A percentile compares a stretch with the other conserved stretches of the same genome.
Conservation (phyloP, 2,113 vertebrate genomes). For the Thermophis baileyi region DNA sequence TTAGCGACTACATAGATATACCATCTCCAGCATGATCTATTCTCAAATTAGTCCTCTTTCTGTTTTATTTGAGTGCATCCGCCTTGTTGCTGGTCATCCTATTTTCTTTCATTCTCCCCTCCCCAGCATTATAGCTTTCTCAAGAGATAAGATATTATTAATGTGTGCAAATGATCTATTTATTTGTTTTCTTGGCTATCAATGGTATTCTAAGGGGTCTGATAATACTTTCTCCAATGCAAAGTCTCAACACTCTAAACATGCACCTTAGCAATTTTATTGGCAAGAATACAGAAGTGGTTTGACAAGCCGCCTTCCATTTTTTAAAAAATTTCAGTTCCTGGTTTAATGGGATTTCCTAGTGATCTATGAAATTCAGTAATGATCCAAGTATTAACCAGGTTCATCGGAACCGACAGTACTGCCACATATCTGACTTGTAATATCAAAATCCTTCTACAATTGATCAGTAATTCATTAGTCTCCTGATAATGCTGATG, state of each 20-base stretch:
- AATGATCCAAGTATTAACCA: background rate
- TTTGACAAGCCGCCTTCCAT: background rate
- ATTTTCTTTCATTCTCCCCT: background rate
- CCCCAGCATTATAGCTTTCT: background rate
- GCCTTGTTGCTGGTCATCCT: background rate
- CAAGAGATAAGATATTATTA: background rate
- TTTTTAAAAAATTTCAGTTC: background rate
- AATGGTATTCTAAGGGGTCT: background rate
- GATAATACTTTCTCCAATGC: background rate
- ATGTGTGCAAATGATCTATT: background rate
- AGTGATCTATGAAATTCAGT: background rate
- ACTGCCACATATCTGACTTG: background rate
- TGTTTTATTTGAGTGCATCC: background rate
- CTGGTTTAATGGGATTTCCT: background rate
- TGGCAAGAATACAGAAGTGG: background rate
- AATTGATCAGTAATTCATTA: background rate
- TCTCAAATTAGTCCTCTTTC: background rate
- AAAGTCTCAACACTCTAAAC: background rate
- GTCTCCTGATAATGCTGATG: background rate
- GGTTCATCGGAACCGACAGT: background rate
- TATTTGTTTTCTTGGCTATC: background rate
- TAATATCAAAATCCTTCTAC: background rate
- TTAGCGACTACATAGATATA: background rate
- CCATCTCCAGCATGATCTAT: background rate
- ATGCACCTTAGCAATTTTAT: background rate